A percentile compares a stretch with the other conserved stretches of the same genome.
Evolutionary conservation across 2,797 vertebrate species (phyloP).

Genomic region (Sarcophilus harrisii): DNA sequence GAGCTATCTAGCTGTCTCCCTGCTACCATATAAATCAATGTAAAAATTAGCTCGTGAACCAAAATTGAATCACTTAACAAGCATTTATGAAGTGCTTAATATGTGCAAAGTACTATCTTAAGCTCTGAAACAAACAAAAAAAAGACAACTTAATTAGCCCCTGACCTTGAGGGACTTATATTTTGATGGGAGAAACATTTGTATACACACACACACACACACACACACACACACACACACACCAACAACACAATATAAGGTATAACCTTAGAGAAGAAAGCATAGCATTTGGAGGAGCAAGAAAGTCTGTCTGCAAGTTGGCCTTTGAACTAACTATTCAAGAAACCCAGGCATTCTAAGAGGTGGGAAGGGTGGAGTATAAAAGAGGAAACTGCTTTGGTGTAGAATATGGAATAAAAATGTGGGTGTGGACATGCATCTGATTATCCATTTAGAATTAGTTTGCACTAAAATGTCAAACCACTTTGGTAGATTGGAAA

Average conservation of each 20-base stretch:
- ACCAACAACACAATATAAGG: not conserved
- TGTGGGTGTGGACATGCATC: not conserved
- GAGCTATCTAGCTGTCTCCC: not conserved
- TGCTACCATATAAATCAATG: not conserved
- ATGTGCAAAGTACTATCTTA: not conserved
- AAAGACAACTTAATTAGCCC: not conserved
- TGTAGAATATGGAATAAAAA: not conserved
- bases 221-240: no score
- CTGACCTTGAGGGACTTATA: not conserved
- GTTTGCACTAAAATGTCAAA: not conserved
- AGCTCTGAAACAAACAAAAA: not conserved
- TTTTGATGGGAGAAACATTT: not conserved
- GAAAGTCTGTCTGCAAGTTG: not conserved
- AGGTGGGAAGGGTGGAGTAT: not conserved
- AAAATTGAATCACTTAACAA: not conserved
- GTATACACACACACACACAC: not conserved
- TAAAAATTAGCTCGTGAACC: not conserved
- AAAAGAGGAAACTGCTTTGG: not conserved
- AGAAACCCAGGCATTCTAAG: not conserved
- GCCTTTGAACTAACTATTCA: not conserved
- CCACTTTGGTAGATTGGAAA: not conserved
- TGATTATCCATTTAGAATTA: not conserved
- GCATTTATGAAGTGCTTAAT: not conserved
- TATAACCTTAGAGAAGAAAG: not conserved
- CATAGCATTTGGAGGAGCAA: not conserved